A percentile compares a stretch with the other conserved stretches of the same genome.
Conservation (phyloP, 2,113 vertebrate species). For the Sisor rabdophorus region DNA sequence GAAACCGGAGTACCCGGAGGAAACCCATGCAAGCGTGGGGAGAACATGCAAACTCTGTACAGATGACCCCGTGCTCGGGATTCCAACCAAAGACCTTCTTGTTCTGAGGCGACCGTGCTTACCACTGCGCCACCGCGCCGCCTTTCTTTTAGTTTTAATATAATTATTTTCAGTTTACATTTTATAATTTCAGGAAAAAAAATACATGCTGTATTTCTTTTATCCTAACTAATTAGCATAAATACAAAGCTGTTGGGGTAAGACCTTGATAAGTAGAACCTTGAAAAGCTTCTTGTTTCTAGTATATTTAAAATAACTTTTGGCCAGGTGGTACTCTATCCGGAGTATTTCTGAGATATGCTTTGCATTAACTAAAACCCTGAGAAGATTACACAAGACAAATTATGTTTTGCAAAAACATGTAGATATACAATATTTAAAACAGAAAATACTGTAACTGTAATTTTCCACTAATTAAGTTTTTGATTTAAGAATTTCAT, state of each 20-base stretch:
- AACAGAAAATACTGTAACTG: not conserved
- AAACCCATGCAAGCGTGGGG: no score
- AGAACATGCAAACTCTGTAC: no score
- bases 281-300: not conserved
- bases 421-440: not conserved
- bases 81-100: no score
- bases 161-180: not conserved
- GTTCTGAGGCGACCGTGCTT: no score
- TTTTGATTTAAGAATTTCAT: no score
- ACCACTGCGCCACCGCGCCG: no score
- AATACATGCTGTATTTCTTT: not conserved
- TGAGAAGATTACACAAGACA: not conserved
- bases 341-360: not conserved
- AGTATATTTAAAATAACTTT: not conserved
- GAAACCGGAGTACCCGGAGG: no score
- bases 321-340: not conserved
- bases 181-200: not conserved
- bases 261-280: not conserved
- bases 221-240: not conserved
- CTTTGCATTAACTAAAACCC: not conserved
- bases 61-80: no score
- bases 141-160: no score
- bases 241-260: not conserved
- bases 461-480: not conserved
- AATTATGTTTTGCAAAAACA: not conserved